These are phyloP conservation scores for Ovibos moschatus DNA, from an alignment of 2,113 vertebrate species.

Conservation along the genomic window DNA sequence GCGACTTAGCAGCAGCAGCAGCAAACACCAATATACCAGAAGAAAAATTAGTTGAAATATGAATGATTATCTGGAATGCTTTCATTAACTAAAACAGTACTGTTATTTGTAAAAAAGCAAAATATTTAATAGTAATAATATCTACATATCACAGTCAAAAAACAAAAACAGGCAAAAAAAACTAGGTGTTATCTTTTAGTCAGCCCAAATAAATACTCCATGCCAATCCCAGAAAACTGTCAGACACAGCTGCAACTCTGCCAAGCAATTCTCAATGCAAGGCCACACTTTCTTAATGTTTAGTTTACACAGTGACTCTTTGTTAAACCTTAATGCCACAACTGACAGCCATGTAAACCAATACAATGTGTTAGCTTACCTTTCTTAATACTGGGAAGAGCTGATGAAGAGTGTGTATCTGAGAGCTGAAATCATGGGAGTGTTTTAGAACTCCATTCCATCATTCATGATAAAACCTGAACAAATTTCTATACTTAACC, in stretches of 20 bases:
- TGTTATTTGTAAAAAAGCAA: background rate
- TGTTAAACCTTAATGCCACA: conserved; percentile 36
- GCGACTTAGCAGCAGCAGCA: too few relatives aligned
- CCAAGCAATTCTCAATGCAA: background rate
- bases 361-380: conserved; percentile 31
- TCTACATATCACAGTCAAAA: background rate
- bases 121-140: background rate
- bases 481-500: background rate
- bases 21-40: background rate
- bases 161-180: background rate
- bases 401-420: background rate
- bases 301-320: conserved; percentile 28
- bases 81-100: background rate
- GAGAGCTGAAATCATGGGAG: background rate
- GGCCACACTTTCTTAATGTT: conserved; percentile 2
- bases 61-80: background rate
- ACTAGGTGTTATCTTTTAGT: background rate
- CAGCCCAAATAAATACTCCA: background rate
- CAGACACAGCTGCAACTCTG: background rate
- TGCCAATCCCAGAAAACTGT: background rate
- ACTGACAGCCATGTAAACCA: conserved; percentile 18
- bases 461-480: background rate
- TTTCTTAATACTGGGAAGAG: background rate
- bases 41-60: background rate
- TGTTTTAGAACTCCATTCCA: background rate